Percentiles rank a stretch among this genome's conserved stretches.
Evolutionary conservation across 2,888 invertebrate genomes (phyloP).

Genomic region (Spilosoma lubricipeda): DNA sequence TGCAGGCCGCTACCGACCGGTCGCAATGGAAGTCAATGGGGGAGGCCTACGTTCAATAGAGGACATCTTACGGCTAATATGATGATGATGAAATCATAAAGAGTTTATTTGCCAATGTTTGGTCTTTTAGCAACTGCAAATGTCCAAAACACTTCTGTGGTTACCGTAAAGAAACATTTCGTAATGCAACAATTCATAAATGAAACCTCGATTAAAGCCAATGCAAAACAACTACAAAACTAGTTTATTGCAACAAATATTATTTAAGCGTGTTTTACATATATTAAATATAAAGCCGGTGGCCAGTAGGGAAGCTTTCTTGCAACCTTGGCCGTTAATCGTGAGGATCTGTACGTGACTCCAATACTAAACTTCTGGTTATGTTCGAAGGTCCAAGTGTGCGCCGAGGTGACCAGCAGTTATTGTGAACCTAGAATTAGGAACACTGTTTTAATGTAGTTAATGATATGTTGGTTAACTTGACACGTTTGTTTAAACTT

Average conservation of each 20-base stretch:
- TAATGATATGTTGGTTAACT: not conserved
- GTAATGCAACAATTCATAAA: not conserved
- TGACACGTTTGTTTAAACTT: not conserved
- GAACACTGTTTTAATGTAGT: not conserved
- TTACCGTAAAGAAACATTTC: not conserved
- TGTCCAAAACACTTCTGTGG: not conserved
- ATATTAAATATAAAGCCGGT: slow-evolving; percentile 9
- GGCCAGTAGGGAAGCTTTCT: slow-evolving; percentile 16
- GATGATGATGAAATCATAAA: too few species aligned
- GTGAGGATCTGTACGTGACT: slow-evolving; percentile 18
- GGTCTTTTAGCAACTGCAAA: not conserved
- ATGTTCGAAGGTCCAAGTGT: slow-evolving; percentile 16
- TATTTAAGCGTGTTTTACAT: slow-evolving; percentile 39
- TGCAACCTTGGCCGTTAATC: slow-evolving; percentile 18
- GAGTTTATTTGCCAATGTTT: too few species aligned
- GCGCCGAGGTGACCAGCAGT: slow-evolving; percentile 11
- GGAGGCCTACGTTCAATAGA: too few species aligned
- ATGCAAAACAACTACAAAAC: slow-evolving; percentile 8
- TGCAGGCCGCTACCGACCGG: too few species aligned
- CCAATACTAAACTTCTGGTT: slow-evolving; percentile 16
- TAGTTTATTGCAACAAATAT: slow-evolving; percentile 27
- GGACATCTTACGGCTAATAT: too few species aligned
- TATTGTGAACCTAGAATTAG: slow-evolving; percentile 5
- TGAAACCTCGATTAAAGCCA: slow-evolving; percentile 17
- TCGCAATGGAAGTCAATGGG: too few species aligned